phyloP scores from a whole-genome alignment of 2,888 invertebrate genomes.

The Brenthis ino region DNA sequence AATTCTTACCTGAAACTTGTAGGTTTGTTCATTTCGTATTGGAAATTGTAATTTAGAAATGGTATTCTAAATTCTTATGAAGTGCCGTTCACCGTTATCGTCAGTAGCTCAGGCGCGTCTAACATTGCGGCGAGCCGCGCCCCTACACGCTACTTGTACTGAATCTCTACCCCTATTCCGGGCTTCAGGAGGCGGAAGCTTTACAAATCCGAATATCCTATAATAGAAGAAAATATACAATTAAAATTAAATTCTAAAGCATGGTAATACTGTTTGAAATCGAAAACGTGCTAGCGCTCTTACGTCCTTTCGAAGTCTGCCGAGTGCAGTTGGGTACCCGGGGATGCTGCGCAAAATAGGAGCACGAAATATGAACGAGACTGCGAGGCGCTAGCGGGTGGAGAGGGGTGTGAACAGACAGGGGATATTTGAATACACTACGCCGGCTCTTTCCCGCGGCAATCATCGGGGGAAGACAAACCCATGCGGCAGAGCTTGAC shows the following conservation, averaged over 20 bases:
- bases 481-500: constrained; percentile 53
- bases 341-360: constrained; percentile 84
- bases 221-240: constrained; percentile 28
- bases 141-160: constrained; percentile 81
- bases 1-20: constrained; percentile 56
- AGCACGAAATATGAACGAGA: constrained; percentile 83
- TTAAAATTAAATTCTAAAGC: constrained; percentile 44
- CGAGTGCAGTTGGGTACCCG: constrained; percentile 77
- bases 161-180: constrained; percentile 82
- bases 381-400: constrained; percentile 80
- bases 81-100: constrained; percentile 73
- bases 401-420: constrained; percentile 72
- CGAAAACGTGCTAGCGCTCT: constrained; percentile 35
- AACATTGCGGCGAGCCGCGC: constrained; percentile 82
- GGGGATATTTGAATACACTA: constrained; percentile 80
- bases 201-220: constrained; percentile 50
- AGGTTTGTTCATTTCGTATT: constrained; percentile 30
- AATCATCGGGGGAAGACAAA: constrained; percentile 50
- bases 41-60: constrained; percentile 47
- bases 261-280: constrained; percentile 46
- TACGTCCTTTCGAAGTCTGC: constrained; percentile 74
- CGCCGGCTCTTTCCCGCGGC: constrained; percentile 68
- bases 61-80: constrained; percentile 53
- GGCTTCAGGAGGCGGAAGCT: constrained; percentile 69
- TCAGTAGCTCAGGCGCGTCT: constrained; percentile 79